Evolutionary conservation across 1,140 invertebrate genomes (phyloP).

Genomic region (Pogonognathellus flavescens): DNA sequence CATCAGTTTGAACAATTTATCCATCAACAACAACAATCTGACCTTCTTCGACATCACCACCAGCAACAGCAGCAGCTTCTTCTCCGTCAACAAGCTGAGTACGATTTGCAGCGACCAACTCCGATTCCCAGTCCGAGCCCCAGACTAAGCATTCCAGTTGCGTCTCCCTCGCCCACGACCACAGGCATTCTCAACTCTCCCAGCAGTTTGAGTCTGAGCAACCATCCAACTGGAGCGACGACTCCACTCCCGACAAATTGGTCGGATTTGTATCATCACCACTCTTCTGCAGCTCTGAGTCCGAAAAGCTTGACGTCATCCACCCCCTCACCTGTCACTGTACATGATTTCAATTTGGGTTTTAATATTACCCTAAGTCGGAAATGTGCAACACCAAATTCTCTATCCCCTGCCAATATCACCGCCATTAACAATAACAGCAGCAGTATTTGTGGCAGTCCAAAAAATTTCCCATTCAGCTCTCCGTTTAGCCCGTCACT

Average conservation of each 20-base stretch:
- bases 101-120: slow-evolving; percentile 54
- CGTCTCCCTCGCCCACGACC: slow-evolving; percentile 55
- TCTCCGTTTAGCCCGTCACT: slow-evolving; percentile 57
- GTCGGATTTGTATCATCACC: slow-evolving; percentile 60
- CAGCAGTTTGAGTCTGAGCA: slow-evolving; percentile 38
- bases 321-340: slow-evolving; percentile 66
- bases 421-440: slow-evolving; percentile 16
- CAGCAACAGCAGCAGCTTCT: slow-evolving; percentile 52
- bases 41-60: slow-evolving; percentile 49
- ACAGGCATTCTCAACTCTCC: neutral
- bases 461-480: slow-evolving; percentile 37
- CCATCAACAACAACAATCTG: slow-evolving; percentile 58
- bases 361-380: slow-evolving; percentile 40
- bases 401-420: slow-evolving; percentile 28
- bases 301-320: slow-evolving; percentile 64
- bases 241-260: slow-evolving; percentile 50
- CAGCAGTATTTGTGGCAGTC: slow-evolving; percentile 11
- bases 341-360: slow-evolving; percentile 58
- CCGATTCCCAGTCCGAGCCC: slow-evolving; percentile 56
- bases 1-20: slow-evolving; percentile 62
- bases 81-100: slow-evolving; percentile 49
- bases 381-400: slow-evolving; percentile 60
- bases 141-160: slow-evolving; percentile 60
- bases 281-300: slow-evolving; percentile 58
- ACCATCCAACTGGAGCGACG: slow-evolving; percentile 7